These are phyloP conservation scores for Sycon ciliatum DNA, from an alignment of 37 sponge, comb jelly and placozoan species.

Conservation along the genomic window DNA sequence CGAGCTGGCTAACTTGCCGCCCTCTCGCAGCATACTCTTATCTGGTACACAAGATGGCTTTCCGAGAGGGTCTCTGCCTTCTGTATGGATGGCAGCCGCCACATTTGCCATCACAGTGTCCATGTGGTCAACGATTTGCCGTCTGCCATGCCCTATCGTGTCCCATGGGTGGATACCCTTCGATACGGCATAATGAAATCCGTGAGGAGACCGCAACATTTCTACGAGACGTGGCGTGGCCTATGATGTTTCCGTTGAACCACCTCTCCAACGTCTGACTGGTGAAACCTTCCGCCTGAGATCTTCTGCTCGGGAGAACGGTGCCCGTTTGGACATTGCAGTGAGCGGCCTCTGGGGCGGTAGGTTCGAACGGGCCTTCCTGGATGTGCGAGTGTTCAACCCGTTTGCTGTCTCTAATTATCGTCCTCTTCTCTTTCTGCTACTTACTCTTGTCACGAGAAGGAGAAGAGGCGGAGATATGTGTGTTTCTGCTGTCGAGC, in stretches of 20 bases:
- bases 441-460: no score
- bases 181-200: constrained; percentile 32
- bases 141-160: constrained; percentile 27
- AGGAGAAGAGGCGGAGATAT: no score
- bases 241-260: no score
- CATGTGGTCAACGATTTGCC: constrained; percentile 20
- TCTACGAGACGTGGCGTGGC: no score
- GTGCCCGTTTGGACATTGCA: no score
- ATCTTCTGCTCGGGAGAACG: constrained; percentile 17
- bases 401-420: no score
- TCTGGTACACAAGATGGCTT: constrained; percentile 25
- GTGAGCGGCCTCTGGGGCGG: no score
- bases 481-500: no score
- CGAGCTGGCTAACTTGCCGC: constrained; percentile 10
- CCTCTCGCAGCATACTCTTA: constrained; percentile 15
- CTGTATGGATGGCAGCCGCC: constrained; percentile 21
- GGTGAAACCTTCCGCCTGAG: not conserved
- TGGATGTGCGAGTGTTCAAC: no score
- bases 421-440: no score
- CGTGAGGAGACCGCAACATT: no score
- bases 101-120: constrained; percentile 11
- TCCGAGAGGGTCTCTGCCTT: constrained; percentile 24
- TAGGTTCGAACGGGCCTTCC: no score
- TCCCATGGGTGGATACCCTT: constrained; percentile 29
- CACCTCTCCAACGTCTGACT: constrained; percentile 20